phyloP scores from a whole-genome alignment of 1,140 invertebrate species.

The Pachyrhynchus sulphureomaculatus region DNA sequence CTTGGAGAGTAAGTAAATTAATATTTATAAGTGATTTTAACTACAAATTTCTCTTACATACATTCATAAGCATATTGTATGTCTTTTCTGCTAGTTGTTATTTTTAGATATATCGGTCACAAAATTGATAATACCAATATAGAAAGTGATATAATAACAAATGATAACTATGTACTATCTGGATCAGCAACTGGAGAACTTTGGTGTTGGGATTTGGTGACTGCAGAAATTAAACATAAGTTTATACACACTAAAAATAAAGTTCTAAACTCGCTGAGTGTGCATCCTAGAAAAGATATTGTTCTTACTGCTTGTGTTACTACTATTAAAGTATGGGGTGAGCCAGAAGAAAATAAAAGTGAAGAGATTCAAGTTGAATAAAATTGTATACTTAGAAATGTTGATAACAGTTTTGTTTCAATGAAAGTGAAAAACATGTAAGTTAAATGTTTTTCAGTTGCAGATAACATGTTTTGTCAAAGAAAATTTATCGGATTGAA shows the following conservation, averaged over 20 bases:
- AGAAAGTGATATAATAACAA: conserved; percentile 80
- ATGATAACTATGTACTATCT: conserved; percentile 81
- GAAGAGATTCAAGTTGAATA: not conserved
- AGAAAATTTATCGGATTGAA: no score
- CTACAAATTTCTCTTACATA: no score
- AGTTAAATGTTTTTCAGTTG: no score
- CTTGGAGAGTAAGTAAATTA: conserved; percentile 61
- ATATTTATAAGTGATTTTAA: not conserved
- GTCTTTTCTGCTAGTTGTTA: conserved; percentile 3
- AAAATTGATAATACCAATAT: conserved; percentile 76
- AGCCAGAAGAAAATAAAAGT: not conserved
- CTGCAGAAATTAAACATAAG: conserved; percentile 61
- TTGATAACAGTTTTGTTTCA: no score
- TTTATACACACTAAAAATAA: conserved; percentile 52
- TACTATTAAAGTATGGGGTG: conserved; percentile 61
- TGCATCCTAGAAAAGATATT: conserved; percentile 70
- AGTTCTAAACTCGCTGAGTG: conserved; percentile 68
- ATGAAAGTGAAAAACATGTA: no score
- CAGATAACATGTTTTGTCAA: no score
- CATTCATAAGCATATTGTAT: no score
- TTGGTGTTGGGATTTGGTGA: conserved; percentile 87
- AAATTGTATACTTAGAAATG: not conserved
- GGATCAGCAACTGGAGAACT: conserved; percentile 85
- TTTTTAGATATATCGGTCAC: conserved; percentile 74
- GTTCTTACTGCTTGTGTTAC: conserved; percentile 66